A percentile compares a stretch with the other conserved stretches of the same genome.
Conservation (phyloP, 2,113 vertebrate species). For the Steatornis caripensis region DNA sequence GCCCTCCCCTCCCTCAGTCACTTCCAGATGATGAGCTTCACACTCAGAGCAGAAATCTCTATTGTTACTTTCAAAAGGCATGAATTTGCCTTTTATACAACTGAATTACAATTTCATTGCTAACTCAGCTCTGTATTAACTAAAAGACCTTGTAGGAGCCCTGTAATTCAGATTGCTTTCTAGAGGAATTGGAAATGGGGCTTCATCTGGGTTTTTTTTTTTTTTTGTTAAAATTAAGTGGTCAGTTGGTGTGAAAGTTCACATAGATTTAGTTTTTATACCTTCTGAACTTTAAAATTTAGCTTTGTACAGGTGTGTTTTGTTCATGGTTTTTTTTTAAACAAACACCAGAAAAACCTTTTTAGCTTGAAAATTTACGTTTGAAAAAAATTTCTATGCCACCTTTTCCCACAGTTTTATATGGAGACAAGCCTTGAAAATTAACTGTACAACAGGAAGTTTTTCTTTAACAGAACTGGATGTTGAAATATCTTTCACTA, state of each 20-base stretch:
- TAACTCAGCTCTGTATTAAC: neutral
- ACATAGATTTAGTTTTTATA: neutral
- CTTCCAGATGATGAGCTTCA: neutral
- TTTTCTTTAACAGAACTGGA: neutral
- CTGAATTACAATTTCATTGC: neutral
- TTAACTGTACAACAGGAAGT: neutral
- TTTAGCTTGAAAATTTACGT: neutral
- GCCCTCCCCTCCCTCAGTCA: neutral
- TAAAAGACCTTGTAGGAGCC: neutral
- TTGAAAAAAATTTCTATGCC: neutral
- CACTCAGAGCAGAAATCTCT: neutral
- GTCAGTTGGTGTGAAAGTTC: neutral
- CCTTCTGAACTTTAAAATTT: neutral
- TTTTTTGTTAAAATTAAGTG: neutral
- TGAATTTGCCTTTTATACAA: constrained; percentile 10
- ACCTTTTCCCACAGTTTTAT: neutral
- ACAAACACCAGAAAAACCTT: neutral
- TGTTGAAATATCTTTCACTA: neutral
- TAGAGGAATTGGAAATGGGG: neutral
- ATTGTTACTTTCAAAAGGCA: neutral
- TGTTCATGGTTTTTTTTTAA: neutral
- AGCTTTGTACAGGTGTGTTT: neutral
- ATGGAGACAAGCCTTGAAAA: neutral
- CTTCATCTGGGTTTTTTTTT: neutral
- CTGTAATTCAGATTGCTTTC: neutral